These are phyloP conservation scores for Yponomeuta plumbellus DNA, from an alignment of 2,888 invertebrate species.

Conservation along the genomic window DNA sequence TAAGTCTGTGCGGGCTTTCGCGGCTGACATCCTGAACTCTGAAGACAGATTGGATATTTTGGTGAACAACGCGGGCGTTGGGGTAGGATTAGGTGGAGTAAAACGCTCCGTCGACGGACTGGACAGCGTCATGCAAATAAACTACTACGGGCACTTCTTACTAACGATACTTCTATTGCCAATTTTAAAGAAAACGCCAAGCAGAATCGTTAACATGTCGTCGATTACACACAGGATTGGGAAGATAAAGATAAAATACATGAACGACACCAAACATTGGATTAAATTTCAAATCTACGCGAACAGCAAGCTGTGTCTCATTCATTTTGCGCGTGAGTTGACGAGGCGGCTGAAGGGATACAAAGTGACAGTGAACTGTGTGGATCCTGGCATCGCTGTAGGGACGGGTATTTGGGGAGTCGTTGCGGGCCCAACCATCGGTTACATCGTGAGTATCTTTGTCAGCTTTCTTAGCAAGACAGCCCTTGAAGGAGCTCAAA, in stretches of 20 bases:
- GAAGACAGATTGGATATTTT: conserved; percentile 86
- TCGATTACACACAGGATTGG: conserved; percentile 84
- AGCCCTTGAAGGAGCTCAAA: conserved; percentile 82
- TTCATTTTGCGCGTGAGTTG: conserved; percentile 84
- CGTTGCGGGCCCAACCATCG: conserved; percentile 54
- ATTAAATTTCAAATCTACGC: conserved; percentile 73
- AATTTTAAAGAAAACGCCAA: conserved; percentile 83
- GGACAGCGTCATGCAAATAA: conserved; percentile 93
- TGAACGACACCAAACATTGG: conserved; percentile 77
- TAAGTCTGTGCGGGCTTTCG: conserved; percentile 87
- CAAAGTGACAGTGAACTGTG: conserved; percentile 84
- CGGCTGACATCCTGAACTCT: conserved; percentile 81
- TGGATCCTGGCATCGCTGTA: conserved; percentile 88
- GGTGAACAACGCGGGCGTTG: conserved; percentile 93
- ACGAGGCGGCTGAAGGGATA: conserved; percentile 78
- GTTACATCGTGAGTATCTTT: conserved; percentile 73
- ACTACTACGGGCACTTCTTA: conserved; percentile 94
- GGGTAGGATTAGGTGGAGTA: conserved; percentile 78
- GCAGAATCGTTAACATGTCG: conserved; percentile 86
- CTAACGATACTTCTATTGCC: conserved; percentile 92
- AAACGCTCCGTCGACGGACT: conserved; percentile 85
- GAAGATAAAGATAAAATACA: conserved; percentile 80
- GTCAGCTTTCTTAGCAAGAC: conserved; percentile 80
- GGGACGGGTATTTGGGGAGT: conserved; percentile 84
- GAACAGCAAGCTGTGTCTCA: conserved; percentile 82